Conservation (phyloP, 2,888 invertebrate species). For the Tachina lurida region DNA sequence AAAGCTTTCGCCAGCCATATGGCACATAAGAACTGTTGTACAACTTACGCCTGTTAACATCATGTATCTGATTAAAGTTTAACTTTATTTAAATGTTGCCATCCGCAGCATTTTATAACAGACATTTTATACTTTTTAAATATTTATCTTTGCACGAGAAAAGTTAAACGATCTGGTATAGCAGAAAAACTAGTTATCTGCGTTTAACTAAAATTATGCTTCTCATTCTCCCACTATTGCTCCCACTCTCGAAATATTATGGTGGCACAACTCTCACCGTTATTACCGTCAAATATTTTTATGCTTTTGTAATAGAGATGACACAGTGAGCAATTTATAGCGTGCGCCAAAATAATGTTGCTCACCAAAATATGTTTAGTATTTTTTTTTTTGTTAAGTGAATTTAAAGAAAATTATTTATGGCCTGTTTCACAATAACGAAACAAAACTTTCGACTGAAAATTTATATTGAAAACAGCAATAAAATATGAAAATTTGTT, state of each 20-base stretch:
- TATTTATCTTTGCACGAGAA: background rate
- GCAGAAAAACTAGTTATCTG: constrained; percentile 32
- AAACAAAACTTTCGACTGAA: too few species aligned
- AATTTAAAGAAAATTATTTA: too few species aligned
- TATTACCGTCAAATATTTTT: background rate
- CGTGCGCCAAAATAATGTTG: too few species aligned
- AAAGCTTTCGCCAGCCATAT: background rate
- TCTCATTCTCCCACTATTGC: constrained; percentile 52
- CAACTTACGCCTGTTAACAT: background rate
- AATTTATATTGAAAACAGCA: too few species aligned
- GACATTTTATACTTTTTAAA: constrained; percentile 2
- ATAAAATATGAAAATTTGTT: too few species aligned
- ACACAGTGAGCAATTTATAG: too few species aligned
- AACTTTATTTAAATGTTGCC: background rate
- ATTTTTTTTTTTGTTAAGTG: too few species aligned
- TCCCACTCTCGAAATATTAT: constrained; percentile 12
- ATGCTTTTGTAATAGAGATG: background rate
- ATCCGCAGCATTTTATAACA: background rate
- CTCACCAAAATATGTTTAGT: too few species aligned
- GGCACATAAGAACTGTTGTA: background rate
- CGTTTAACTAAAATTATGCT: constrained; percentile 1
- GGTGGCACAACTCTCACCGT: constrained; percentile 14
- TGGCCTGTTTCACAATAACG: too few species aligned
- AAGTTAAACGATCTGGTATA: constrained; percentile 50
- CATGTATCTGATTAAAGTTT: background rate